Conservation (phyloP, 2,797 vertebrate genomes). For the Enteromius radiatus region DNA sequence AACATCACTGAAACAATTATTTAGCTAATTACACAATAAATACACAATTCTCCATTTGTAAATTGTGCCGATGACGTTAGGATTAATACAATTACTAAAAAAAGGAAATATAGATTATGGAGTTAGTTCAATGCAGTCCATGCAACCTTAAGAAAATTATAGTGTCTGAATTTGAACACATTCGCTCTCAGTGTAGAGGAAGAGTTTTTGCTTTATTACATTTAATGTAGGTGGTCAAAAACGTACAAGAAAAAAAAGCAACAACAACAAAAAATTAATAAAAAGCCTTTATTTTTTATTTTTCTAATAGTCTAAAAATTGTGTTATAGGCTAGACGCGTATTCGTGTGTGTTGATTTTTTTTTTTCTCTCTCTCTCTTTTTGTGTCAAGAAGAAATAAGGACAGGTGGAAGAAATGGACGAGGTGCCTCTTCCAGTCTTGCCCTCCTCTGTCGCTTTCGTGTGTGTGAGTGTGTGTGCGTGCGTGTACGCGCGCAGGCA, state of each 20-base stretch:
- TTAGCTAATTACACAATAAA: background rate
- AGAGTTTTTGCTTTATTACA: background rate
- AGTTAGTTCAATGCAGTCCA: background rate
- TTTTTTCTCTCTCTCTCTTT: background rate
- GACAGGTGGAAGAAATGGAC: slow-evolving; percentile 18
- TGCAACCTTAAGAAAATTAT: background rate
- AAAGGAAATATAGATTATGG: background rate
- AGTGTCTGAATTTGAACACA: background rate
- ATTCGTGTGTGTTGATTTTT: background rate
- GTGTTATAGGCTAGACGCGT: background rate
- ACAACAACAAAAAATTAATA: background rate
- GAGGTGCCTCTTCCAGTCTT: background rate
- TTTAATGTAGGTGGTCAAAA: background rate
- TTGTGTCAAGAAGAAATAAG: background rate
- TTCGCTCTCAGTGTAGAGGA: background rate
- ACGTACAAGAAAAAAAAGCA: background rate
- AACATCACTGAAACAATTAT: background rate
- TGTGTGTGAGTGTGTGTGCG: background rate
- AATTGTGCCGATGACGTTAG: background rate
- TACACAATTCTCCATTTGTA: background rate
- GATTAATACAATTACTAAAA: background rate
- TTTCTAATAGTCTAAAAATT: background rate
- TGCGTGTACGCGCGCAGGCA: background rate
- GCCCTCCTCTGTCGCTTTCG: background rate
- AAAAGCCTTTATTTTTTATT: background rate